phyloP scores from a whole-genome alignment of 64 coral and sea anemone genomes.

The Stichodactyla helianthus region DNA sequence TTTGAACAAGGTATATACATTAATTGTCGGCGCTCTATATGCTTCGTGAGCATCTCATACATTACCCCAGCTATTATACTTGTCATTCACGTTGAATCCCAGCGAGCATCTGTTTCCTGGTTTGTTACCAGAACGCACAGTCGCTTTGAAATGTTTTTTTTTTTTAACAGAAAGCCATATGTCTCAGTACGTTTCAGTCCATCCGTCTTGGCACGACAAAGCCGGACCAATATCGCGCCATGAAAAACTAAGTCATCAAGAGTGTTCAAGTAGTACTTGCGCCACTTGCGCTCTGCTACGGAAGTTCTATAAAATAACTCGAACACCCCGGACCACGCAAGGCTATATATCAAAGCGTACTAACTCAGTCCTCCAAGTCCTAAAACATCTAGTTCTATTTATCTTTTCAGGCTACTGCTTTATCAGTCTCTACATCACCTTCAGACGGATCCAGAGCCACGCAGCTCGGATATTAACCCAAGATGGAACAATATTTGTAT shows the following conservation, averaged over 20 bases:
- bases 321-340: too few relatives aligned
- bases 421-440: background rate
- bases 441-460: background rate
- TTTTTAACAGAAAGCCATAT: background rate
- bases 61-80: too few relatives aligned
- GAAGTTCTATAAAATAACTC: too few relatives aligned
- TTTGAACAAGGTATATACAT: too few relatives aligned
- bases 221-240: background rate
- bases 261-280: background rate
- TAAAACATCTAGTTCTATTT: too few relatives aligned
- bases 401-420: background rate
- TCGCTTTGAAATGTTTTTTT: background rate
- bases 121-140: background rate
- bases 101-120: background rate
- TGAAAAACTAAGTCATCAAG: background rate
- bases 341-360: too few relatives aligned
- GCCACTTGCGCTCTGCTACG: background rate
- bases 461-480: background rate
- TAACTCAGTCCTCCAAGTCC: too few relatives aligned
- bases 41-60: too few relatives aligned
- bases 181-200: background rate
- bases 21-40: too few relatives aligned
- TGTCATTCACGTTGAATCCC: too few relatives aligned
- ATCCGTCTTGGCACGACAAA: background rate
- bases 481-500: background rate